A percentile compares a stretch with the other conserved stretches of the same genome.
Conservation (phyloP, 2,113 vertebrate genomes). For the Pholis gunnellus region DNA sequence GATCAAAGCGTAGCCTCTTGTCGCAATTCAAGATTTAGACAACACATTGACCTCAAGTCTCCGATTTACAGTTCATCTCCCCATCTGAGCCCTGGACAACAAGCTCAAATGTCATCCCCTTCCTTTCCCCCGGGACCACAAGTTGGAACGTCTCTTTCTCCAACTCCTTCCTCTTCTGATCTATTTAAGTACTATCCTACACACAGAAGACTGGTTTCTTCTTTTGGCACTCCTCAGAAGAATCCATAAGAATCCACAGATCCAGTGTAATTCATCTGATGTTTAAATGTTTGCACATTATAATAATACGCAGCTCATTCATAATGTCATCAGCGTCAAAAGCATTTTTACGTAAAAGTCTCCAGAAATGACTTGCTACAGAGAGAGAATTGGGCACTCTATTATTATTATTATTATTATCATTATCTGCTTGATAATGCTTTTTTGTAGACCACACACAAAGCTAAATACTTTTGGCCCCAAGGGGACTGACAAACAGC, state of each 20-base stretch:
- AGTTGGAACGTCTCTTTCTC: slow-evolving; percentile 46
- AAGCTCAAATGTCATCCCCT: slow-evolving; percentile 21
- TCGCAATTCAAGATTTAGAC: slow-evolving; percentile 37
- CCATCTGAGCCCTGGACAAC: slow-evolving; percentile 19
- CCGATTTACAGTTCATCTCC: slow-evolving; percentile 18
- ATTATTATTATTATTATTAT: not conserved
- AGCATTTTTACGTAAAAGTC: not conserved
- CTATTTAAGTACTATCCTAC: slow-evolving; percentile 1
- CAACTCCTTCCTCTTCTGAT: slow-evolving; percentile 45
- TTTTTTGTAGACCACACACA: slow-evolving; percentile 22
- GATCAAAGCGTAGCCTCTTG: slow-evolving; percentile 31
- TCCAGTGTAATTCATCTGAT: slow-evolving; percentile 26
- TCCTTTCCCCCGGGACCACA: not conserved
- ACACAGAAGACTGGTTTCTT: slow-evolving; percentile 66
- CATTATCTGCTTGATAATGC: not conserved
- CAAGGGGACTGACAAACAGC: slow-evolving; percentile 23
- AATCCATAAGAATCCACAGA: slow-evolving; percentile 61
- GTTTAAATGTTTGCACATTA: not conserved
- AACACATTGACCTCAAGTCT: slow-evolving; percentile 31
- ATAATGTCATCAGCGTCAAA: not conserved
- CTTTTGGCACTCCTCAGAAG: slow-evolving; percentile 56
- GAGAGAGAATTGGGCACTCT: not conserved
- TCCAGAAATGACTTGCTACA: not conserved
- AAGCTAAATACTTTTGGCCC: slow-evolving; percentile 22
- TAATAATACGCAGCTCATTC: not conserved